Conservation (phyloP, 2,113 vertebrate species). For the Mormyrus iriodes region DNA sequence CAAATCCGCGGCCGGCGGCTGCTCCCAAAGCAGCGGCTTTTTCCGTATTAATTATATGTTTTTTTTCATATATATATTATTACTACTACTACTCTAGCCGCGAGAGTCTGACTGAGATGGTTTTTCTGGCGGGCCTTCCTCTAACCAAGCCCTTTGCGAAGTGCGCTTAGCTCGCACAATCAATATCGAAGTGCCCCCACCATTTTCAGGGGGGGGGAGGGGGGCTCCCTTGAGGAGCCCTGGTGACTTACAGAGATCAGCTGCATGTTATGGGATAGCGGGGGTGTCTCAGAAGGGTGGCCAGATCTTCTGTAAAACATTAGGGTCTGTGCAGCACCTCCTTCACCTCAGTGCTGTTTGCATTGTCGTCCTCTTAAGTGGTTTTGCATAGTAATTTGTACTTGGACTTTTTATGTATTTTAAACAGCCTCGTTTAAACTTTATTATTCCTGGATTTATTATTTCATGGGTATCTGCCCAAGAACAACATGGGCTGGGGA, state of each 20-base stretch:
- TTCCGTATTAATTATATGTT: not conserved
- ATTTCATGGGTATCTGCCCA: constrained; percentile 26
- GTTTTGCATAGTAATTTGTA: constrained; percentile 32
- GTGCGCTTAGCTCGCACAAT: constrained; percentile 30
- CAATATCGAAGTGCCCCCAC: constrained; percentile 28
- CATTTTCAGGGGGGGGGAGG: constrained; percentile 19
- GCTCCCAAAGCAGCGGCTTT: not conserved
- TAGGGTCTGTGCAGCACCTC: constrained; percentile 4
- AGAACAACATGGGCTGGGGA: constrained; percentile 29
- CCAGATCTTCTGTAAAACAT: constrained; percentile 21
- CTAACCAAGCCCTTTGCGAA: constrained; percentile 49
- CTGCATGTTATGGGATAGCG: constrained; percentile 3
- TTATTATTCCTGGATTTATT: constrained; percentile 40
- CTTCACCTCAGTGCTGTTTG: constrained; percentile 1
- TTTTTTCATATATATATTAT: too few relatives aligned
- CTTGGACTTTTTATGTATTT: constrained; percentile 30
- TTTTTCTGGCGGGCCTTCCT: constrained; percentile 35
- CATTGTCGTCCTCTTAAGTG: constrained; percentile 30
- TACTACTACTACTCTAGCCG: not conserved
- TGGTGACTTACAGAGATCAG: not conserved
- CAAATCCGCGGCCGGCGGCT: constrained; percentile 44
- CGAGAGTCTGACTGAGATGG: constrained; percentile 21
- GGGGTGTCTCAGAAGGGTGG: constrained; percentile 6
- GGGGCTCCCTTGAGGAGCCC: not conserved
- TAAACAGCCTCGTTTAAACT: constrained; percentile 34